A percentile compares a stretch with the other conserved stretches of the same genome.
Evolutionary conservation across 2,797 vertebrate species (phyloP).

Genomic region (Poecilia wingei): DNA sequence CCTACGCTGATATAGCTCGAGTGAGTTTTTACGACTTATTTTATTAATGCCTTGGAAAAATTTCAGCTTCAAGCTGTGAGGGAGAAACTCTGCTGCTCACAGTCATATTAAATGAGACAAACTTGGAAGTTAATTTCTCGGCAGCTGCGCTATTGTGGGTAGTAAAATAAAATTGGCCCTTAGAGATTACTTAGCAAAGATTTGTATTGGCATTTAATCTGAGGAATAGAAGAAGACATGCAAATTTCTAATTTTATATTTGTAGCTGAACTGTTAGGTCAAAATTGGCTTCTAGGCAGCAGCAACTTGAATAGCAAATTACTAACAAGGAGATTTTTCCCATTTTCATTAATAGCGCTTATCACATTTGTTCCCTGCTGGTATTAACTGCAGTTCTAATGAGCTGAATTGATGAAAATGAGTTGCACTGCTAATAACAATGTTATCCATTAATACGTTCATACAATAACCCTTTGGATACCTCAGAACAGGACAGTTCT

Average conservation of each 20-base stretch:
- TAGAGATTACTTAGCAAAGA: background rate
- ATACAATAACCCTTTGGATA: background rate
- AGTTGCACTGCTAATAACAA: background rate
- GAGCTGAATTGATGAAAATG: background rate
- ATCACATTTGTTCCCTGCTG: background rate
- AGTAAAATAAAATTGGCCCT: background rate
- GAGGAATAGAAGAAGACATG: background rate
- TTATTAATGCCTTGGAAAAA: background rate
- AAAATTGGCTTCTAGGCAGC: background rate
- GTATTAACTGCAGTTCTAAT: background rate
- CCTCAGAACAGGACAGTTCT: background rate
- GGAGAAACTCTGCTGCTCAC: background rate
- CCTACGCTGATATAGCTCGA: slow-evolving; percentile 95
- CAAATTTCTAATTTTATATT: background rate
- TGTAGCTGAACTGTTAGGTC: background rate
- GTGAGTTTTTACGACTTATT: slow-evolving; percentile 63
- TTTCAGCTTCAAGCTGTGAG: background rate
- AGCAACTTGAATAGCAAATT: background rate
- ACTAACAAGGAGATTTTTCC: background rate
- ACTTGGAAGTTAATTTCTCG: background rate
- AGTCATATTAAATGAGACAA: background rate
- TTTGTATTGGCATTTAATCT: background rate
- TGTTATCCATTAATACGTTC: background rate
- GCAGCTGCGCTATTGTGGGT: background rate
- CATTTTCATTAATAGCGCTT: background rate